phyloP scores from a whole-genome alignment of 2,113 vertebrate genomes.

The Gnathonemus longibarbis region DNA sequence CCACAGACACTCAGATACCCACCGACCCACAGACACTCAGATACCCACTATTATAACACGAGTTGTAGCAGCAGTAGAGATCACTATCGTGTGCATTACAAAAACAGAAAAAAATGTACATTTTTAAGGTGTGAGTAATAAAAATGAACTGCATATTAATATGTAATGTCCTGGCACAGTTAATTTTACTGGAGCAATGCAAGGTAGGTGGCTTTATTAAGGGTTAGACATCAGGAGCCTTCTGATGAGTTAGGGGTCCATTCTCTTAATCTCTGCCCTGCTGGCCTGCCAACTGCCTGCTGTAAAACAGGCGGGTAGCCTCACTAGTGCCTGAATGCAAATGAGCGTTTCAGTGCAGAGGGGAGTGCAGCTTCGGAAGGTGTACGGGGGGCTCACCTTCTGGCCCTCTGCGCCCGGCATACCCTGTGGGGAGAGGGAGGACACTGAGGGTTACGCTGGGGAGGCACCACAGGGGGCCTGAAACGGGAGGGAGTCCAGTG shows the following conservation, averaged over 20 bases:
- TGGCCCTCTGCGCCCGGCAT: constrained; percentile 31
- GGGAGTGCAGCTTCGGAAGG: background rate
- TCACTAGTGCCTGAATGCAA: background rate
- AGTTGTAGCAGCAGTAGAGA: background rate
- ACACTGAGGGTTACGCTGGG: background rate
- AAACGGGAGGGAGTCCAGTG: background rate
- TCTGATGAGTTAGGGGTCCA: background rate
- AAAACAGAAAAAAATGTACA: background rate
- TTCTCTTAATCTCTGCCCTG: background rate
- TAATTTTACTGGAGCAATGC: background rate
- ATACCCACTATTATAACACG: background rate
- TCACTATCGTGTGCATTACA: background rate
- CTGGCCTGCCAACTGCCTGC: background rate
- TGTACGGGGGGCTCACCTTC: constrained; percentile 27
- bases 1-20: too few species aligned
- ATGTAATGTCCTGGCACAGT: background rate
- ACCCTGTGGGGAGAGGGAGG: constrained; percentile 26
- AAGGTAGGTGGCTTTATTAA: background rate
- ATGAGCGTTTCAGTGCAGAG: background rate
- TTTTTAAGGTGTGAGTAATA: background rate
- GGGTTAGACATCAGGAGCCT: background rate
- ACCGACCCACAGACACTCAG: background rate
- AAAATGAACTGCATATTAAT: background rate
- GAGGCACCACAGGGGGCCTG: background rate
- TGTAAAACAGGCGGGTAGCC: background rate